phyloP scores from a whole-genome alignment of 2,113 vertebrate species.

The Calypte anna region DNA sequence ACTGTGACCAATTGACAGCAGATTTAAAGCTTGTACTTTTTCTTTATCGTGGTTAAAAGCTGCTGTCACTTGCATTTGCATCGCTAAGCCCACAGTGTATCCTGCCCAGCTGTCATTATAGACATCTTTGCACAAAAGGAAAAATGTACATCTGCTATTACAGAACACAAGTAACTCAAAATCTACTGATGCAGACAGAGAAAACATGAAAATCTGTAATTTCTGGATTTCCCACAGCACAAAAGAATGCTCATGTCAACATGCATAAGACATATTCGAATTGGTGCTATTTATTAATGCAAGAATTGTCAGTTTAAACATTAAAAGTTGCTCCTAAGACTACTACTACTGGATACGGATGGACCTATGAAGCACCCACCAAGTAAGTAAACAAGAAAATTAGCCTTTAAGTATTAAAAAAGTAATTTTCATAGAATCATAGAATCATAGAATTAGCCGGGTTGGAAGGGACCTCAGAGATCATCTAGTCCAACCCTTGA shows the following conservation, averaged over 20 bases:
- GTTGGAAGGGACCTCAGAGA: too few relatives aligned
- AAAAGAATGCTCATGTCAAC: neutral
- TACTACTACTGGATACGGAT: neutral
- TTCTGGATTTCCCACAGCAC: neutral
- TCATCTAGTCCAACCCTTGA: too few relatives aligned
- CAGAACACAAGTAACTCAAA: neutral
- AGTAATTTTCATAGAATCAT: too few relatives aligned
- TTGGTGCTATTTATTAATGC: neutral
- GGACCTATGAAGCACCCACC: neutral
- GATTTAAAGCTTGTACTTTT: neutral
- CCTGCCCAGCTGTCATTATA: neutral
- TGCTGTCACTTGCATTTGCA: neutral
- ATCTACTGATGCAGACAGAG: neutral
- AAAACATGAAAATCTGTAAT: neutral
- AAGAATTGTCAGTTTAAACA: conserved; percentile 43
- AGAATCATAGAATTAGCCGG: too few relatives aligned
- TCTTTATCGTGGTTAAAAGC: neutral
- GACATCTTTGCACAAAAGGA: neutral
- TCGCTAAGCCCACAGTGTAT: neutral
- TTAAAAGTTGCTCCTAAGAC: neutral
- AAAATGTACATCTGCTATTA: neutral
- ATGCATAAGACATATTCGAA: neutral
- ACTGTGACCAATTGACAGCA: neutral
- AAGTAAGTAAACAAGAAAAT: neutral
- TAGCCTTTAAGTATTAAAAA: neutral